These are phyloP conservation scores for Strigops habroptila DNA, from an alignment of 2,113 vertebrate species.

Conservation along the genomic window DNA sequence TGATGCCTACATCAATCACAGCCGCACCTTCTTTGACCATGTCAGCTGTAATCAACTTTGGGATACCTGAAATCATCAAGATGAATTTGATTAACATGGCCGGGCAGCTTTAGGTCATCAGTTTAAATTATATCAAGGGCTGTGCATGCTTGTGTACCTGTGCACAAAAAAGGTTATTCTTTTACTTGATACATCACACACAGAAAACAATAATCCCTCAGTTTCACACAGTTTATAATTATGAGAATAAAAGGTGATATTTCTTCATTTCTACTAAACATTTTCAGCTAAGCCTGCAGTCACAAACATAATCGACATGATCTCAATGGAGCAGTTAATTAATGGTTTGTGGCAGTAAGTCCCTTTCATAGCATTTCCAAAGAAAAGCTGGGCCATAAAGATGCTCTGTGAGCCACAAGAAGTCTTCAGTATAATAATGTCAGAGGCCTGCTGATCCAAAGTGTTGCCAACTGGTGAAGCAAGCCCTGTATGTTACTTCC, in stretches of 20 bases:
- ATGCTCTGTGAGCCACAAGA: neutral
- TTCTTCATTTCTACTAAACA: neutral
- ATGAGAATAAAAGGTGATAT: neutral
- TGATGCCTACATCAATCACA: slow-evolving; percentile 92
- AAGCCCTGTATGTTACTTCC: neutral
- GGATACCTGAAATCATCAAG: slow-evolving; percentile 79
- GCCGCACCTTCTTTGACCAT: slow-evolving; percentile 91
- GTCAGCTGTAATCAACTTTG: slow-evolving; percentile 86
- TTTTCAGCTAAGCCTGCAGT: neutral
- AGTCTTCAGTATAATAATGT: neutral
- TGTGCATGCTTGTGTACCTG: neutral
- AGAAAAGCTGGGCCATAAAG: neutral
- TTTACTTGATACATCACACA: neutral
- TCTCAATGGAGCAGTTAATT: neutral
- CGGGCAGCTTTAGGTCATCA: neutral
- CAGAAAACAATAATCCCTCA: neutral
- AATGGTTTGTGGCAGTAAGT: neutral
- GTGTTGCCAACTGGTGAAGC: too few relatives aligned
- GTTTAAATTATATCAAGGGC: neutral
- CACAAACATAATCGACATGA: neutral
- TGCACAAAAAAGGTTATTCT: neutral
- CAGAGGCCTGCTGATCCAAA: too few relatives aligned
- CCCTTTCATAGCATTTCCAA: neutral
- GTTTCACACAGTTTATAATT: neutral
- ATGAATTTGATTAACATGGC: neutral